Evolutionary conservation across 2,113 vertebrate species (phyloP).

Genomic region (Bostrychus sinensis): DNA sequence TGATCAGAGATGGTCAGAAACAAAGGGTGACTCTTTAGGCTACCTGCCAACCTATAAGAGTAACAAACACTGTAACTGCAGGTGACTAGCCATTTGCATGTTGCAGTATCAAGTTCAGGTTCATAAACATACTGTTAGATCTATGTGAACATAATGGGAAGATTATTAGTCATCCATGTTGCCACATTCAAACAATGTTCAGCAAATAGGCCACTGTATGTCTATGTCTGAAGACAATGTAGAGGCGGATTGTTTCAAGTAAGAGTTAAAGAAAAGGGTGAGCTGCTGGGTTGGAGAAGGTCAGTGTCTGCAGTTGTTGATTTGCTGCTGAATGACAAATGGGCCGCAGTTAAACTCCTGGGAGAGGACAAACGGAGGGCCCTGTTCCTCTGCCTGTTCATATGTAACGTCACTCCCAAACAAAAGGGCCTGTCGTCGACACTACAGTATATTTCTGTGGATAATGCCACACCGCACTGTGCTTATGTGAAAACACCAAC

Average conservation of each 20-base stretch:
- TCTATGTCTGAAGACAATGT: neutral
- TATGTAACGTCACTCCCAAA: slow-evolving; percentile 57
- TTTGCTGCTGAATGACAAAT: slow-evolving; percentile 68
- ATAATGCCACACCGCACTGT: slow-evolving; percentile 64
- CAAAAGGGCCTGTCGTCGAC: slow-evolving; percentile 62
- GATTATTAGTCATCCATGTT: too few species aligned
- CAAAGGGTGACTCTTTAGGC: too few species aligned
- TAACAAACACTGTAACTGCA: too few species aligned
- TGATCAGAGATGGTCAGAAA: too few species aligned
- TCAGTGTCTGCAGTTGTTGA: slow-evolving; percentile 56
- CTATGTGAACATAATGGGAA: too few species aligned
- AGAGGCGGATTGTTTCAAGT: neutral
- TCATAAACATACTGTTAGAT: neutral
- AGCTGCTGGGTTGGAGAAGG: slow-evolving; percentile 48
- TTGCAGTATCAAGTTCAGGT: neutral
- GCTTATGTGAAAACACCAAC: slow-evolving; percentile 57
- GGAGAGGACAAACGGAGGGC: slow-evolving; percentile 33
- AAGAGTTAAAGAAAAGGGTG: slow-evolving; percentile 3
- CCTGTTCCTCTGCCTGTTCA: slow-evolving; percentile 47
- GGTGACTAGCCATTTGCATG: neutral
- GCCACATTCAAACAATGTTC: too few species aligned
- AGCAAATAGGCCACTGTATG: too few species aligned
- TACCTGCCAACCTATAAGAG: too few species aligned
- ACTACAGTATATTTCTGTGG: slow-evolving; percentile 67
- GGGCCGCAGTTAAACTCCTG: slow-evolving; percentile 42